Conservation (phyloP, 1,140 invertebrate genomes). For the Hylyphantes graminicola region DNA sequence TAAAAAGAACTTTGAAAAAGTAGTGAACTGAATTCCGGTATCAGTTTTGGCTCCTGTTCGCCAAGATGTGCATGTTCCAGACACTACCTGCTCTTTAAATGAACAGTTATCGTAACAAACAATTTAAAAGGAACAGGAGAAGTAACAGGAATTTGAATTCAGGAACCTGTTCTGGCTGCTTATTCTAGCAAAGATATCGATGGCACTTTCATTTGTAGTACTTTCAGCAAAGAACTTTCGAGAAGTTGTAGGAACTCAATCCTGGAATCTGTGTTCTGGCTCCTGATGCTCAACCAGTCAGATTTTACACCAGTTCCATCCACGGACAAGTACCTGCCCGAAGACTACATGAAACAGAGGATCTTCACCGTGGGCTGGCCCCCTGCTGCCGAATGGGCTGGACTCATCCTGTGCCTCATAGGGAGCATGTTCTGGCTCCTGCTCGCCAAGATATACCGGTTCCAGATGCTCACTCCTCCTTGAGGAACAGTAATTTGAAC, state of each 20-base stretch:
- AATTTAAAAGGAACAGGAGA: too few species aligned
- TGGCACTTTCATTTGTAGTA: too few species aligned
- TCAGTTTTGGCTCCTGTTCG: slow-evolving; percentile 85
- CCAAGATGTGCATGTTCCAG: slow-evolving; percentile 87
- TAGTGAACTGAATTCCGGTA: slow-evolving; percentile 71
- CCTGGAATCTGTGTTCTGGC: slow-evolving; percentile 64
- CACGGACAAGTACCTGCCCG: slow-evolving; percentile 59
- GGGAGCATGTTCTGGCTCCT: slow-evolving; percentile 86
- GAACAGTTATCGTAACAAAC: too few species aligned
- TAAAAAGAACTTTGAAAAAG: too few species aligned
- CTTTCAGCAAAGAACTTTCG: too few species aligned
- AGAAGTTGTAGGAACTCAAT: too few species aligned
- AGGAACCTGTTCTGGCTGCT: too few species aligned
- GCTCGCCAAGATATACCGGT: slow-evolving; percentile 86
- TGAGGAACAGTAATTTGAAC: too few species aligned
- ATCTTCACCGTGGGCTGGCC: slow-evolving; percentile 84
- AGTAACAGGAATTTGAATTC: too few species aligned
- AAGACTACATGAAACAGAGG: slow-evolving; percentile 70
- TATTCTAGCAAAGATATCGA: too few species aligned
- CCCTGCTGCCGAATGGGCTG: slow-evolving; percentile 83
- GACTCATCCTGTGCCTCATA: slow-evolving; percentile 80
- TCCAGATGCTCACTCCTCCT: slow-evolving; percentile 66
- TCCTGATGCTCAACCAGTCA: slow-evolving; percentile 81
- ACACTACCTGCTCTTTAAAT: neutral
- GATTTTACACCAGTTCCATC: slow-evolving; percentile 64